Evolutionary conservation across 2,888 invertebrate genomes (phyloP), one percentile per base, ranked within the genome.

Genomic region (Sarcophaga subvicina): DNA sequence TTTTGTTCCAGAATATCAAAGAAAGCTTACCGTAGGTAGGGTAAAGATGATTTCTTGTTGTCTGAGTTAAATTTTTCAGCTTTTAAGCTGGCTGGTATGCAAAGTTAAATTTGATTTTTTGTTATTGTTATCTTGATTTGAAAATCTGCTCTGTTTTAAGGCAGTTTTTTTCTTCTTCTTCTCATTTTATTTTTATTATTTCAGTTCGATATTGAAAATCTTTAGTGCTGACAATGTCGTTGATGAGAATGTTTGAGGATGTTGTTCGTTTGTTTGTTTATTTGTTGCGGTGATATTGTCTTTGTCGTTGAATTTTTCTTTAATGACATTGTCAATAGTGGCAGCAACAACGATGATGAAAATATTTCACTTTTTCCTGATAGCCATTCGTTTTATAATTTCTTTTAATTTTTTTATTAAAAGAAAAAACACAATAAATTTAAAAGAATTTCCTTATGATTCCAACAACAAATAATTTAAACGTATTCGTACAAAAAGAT

Each of bases 311-410:
- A n/a, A 11, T 17, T 66, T 71, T 59, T 27, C 8, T 37, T 59
- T 66, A 83, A 76, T 79, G 81, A 80, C 76, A 87, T 82, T 82
- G 81, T 79, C 87, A 84, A 82, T 87, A 82, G 79, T 79, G 87
- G 82, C 84, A 87, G 79, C 59, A 63, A 84, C 84, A 87, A 82
- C 47, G 64, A 84, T 78, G 80, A 87, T 71, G 78, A 75, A 75
- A 75, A 5, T 54, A 14, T 64, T 70, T 3, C 47, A 69, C 20
- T 17, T 72, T 60, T 47, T 49, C 10, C 37, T 0, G 8, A 37
- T 37, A 8, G 1, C 37, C 37, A 37, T 62, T 66, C 54, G 1
- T 14, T 54, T 54, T 54, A 54, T 54, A 37, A 37, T 37, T 37
- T 37, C 0, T 37, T 37, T 10, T 8, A 37, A 37, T 37, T 37